phyloP scores from a whole-genome alignment of 2,113 vertebrate species.

The Halcyon senegalensis region DNA sequence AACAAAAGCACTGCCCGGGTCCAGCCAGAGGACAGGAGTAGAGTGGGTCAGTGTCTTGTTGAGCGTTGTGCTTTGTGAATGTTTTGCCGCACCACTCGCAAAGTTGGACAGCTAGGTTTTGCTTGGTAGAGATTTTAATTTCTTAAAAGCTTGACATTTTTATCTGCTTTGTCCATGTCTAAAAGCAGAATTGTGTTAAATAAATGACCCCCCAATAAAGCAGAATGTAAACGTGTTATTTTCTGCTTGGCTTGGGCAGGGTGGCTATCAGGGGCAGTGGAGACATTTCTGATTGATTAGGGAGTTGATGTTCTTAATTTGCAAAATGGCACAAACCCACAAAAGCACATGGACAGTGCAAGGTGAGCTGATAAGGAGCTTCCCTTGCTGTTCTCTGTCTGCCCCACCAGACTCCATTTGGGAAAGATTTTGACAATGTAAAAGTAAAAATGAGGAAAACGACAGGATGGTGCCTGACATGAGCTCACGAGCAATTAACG shows the following conservation, averaged over 20 bases:
- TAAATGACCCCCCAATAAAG: background rate
- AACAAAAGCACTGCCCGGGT: background rate
- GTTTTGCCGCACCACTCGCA: background rate
- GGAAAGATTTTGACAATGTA: background rate
- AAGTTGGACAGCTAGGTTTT: background rate
- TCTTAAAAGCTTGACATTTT: background rate
- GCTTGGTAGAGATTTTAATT: background rate
- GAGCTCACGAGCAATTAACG: background rate
- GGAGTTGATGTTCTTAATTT: background rate
- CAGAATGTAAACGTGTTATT: background rate
- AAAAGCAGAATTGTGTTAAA: background rate
- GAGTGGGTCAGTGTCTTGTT: background rate
- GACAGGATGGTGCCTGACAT: background rate
- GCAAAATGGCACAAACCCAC: background rate
- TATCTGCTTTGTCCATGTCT: background rate
- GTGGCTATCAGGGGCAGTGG: fast-evolving
- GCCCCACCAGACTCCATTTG: fast-evolving
- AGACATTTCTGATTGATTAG: background rate
- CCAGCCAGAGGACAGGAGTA: too few species aligned
- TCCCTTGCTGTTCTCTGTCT: background rate
- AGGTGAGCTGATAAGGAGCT: background rate
- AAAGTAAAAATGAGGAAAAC: background rate
- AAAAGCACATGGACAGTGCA: background rate
- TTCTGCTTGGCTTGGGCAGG: background rate
- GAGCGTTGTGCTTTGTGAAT: fast-evolving